Evolutionary conservation across 1,140 invertebrate genomes (phyloP).

Genomic region (Pteromalus puparum): DNA sequence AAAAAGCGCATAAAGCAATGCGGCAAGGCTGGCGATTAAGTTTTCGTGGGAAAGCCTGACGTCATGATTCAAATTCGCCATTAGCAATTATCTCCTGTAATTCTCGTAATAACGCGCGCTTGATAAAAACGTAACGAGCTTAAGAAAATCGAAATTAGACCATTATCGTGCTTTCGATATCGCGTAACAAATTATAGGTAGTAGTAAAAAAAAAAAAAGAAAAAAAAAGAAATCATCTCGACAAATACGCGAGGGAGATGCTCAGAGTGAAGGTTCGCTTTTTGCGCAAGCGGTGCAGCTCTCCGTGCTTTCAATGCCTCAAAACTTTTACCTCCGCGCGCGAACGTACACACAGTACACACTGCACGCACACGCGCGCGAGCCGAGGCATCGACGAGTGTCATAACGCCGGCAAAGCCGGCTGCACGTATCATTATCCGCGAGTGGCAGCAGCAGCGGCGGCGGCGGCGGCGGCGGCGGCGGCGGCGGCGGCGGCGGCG

Average conservation of each 20-base stretch:
- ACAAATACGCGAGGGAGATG: not conserved
- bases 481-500: slow-evolving; percentile 57
- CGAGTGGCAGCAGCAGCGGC: slow-evolving; percentile 59
- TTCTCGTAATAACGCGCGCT: slow-evolving; percentile 22
- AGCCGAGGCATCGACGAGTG: slow-evolving; percentile 4
- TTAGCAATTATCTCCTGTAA: slow-evolving; percentile 17
- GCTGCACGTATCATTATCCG: slow-evolving; percentile 70
- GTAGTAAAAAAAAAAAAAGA: no score
- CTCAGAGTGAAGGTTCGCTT: slow-evolving; percentile 25
- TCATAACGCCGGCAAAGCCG: slow-evolving; percentile 36
- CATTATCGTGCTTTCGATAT: not conserved
- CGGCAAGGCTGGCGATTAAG: slow-evolving; percentile 1
- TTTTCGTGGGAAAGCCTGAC: slow-evolving; percentile 19
- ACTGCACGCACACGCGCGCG: not conserved
- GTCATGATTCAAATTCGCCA: slow-evolving; percentile 12
- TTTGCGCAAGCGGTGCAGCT: slow-evolving; percentile 57
- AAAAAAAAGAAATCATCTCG: not conserved
- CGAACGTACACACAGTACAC: not conserved
- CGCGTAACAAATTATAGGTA: not conserved
- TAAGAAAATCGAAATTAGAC: not conserved
- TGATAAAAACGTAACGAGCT: slow-evolving; percentile 11
- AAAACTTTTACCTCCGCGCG: not conserved
- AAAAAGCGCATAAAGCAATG: slow-evolving; percentile 31
- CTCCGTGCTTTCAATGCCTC: slow-evolving; percentile 42
- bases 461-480: slow-evolving; percentile 59